Percentiles rank a stretch among this genome's conserved stretches.
Conservation (phyloP, 2,797 vertebrate genomes). For the Chelon auratus region DNA sequence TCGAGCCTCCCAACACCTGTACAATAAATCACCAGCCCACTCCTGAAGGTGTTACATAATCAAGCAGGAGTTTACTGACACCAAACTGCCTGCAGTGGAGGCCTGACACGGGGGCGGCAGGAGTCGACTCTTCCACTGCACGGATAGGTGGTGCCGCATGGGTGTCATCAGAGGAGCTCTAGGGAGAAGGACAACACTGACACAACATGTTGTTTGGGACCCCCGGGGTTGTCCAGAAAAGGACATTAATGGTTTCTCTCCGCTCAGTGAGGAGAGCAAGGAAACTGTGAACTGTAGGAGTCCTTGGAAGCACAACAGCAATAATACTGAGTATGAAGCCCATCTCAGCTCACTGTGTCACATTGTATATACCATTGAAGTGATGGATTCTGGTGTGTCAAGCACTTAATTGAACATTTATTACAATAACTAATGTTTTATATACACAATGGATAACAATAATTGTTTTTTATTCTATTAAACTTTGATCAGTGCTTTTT, state of each 20-base stretch:
- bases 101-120: constrained; percentile 11
- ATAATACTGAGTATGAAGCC: neutral
- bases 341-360: neutral
- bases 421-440: neutral
- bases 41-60: constrained; percentile 70
- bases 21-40: constrained; percentile 78
- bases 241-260: constrained; percentile 1
- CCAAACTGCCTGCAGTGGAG: constrained; percentile 41
- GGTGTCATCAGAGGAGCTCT: constrained; percentile 19
- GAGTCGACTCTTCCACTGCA: constrained; percentile 6
- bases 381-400: neutral
- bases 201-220: constrained; percentile 6
- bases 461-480: neutral
- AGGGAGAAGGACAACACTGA: neutral
- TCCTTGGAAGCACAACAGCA: neutral
- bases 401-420: neutral
- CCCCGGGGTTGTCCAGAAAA: neutral
- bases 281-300: neutral
- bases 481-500: neutral
- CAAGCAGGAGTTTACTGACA: constrained; percentile 49
- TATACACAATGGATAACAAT: neutral
- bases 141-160: constrained; percentile 11
- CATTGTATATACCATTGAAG: neutral
- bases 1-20: constrained; percentile 79
- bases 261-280: neutral